phyloP scores from a whole-genome alignment of 2,113 vertebrate genomes.

The Poeciliopsis retropinna region DNA sequence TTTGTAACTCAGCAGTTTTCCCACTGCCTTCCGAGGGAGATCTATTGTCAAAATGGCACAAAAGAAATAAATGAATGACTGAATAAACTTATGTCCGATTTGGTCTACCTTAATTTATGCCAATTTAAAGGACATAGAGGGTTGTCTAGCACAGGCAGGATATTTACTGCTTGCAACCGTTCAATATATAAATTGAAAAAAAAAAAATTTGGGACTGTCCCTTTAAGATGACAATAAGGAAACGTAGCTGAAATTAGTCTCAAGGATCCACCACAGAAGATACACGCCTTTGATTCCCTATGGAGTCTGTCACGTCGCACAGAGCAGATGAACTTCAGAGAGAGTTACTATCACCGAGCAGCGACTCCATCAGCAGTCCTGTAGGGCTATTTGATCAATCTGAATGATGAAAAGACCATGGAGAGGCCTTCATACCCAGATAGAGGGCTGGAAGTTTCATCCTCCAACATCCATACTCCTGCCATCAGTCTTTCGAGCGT shows the following conservation, averaged over 20 bases:
- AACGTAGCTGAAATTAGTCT: conserved; percentile 47
- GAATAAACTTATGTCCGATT: background rate
- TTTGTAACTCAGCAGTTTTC: background rate
- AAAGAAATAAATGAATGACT: background rate
- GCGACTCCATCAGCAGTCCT: conserved; percentile 75
- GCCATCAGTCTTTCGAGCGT: conserved; percentile 72
- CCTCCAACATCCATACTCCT: conserved; percentile 64
- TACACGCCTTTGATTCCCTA: conserved; percentile 68
- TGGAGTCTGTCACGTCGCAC: conserved; percentile 60
- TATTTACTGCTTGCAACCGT: background rate
- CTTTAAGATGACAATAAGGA: conserved; percentile 52
- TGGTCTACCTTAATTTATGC: background rate
- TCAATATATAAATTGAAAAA: background rate
- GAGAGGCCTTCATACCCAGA: conserved; percentile 74
- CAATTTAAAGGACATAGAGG: background rate
- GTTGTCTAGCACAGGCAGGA: background rate
- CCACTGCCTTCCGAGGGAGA: background rate
- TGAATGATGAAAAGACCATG: conserved; percentile 74
- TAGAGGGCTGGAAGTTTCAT: conserved; percentile 72
- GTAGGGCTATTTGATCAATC: conserved; percentile 78
- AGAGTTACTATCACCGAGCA: conserved; percentile 72
- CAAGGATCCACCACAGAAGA: conserved; percentile 59
- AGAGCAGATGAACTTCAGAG: conserved; percentile 76
- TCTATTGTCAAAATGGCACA: background rate
- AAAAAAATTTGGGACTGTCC: background rate